Base-by-base conservation (phyloP, 2,113 vertebrate species). In the Chloropsis cyanopogon region DNA sequence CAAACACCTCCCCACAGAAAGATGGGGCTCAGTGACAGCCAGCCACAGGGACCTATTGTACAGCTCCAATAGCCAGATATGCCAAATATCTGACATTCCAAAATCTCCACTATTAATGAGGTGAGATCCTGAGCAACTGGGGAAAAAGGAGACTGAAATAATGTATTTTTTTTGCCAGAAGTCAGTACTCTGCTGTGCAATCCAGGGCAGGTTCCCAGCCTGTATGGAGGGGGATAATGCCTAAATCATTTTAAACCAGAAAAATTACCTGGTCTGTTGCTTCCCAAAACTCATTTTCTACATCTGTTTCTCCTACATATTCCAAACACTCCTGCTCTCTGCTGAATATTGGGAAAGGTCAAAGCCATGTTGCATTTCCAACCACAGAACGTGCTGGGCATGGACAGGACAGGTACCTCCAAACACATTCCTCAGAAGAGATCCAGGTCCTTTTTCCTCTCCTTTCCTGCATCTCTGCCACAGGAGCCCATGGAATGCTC, bases 321-420 rank as follows among this genome's bases (percentile, higher is more conserved):
- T 65, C 77, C 77, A 8, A 73, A 6, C 4, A 44, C 22, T 35
- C 3, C 42, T 0, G 0, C 28, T 19, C 61, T 35, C 37, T 0
- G 8, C 68, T 28, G 25, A 16, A 4, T 17, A 20, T 5, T 28
- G 24, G 12, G 66, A 44, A 25, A 73, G 47, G 57, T 29, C 42
- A 16, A 41, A 73, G 63, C 53, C 59, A 16, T 0, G 28, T 46
- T 31, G 71, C 25, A 7, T 33, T 72, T 52, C 92, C 71, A 72
- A 0, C 33, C 8, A 13, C 0, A 0, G 56, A 44, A 68, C 0
- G 5, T 29, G 42, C 14, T 46, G 3, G 25, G 65, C 25, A 42
- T 1, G 29, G 70, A 35, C 60, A 42, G 17, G 3, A 25, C n/a
- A 9, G 13, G 17, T 8, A 26, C 3, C 69, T 31, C 72, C 47